These are phyloP conservation scores for Rhynchomys soricoides DNA, from an alignment of 2,113 vertebrate species.

Conservation along the genomic window DNA sequence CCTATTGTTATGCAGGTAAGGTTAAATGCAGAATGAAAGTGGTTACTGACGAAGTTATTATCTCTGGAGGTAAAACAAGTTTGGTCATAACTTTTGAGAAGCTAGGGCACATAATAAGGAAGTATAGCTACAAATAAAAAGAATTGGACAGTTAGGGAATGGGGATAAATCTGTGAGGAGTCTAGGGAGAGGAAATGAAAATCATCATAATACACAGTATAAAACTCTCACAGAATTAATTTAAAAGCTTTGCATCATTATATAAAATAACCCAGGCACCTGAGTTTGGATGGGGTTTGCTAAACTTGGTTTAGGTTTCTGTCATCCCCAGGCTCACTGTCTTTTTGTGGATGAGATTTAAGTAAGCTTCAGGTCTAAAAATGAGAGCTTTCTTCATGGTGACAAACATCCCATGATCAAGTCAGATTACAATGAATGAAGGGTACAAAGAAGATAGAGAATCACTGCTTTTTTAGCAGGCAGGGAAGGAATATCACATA, in stretches of 20 bases:
- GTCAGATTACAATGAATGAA: background rate
- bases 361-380: background rate
- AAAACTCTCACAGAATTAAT: background rate
- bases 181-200: too few species aligned
- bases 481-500: background rate
- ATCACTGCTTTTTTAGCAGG: background rate
- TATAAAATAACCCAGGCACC: background rate
- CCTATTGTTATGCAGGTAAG: background rate
- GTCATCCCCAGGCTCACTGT: background rate
- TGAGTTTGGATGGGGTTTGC: background rate
- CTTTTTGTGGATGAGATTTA: background rate
- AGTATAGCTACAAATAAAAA: background rate
- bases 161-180: background rate
- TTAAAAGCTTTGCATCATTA: background rate
- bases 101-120: background rate
- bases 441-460: background rate
- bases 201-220: background rate
- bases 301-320: background rate
- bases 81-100: background rate
- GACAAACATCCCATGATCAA: background rate
- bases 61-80: background rate
- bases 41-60: background rate
- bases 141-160: background rate
- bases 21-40: background rate
- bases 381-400: background rate